phyloP scores from a whole-genome alignment of 1,140 invertebrate species.

The Drosophila ogumai region DNA sequence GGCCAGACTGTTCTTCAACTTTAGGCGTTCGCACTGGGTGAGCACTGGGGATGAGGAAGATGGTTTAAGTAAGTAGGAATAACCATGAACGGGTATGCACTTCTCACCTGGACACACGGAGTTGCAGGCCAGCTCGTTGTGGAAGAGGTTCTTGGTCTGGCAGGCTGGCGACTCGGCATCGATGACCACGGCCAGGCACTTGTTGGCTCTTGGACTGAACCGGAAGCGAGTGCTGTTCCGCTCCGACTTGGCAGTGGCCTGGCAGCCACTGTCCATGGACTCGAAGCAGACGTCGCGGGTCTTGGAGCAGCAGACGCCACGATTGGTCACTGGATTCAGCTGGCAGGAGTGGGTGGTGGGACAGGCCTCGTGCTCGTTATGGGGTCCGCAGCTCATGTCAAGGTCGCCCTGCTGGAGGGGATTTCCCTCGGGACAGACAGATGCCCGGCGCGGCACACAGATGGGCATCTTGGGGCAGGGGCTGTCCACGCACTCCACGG shows the following conservation, averaged over 20 bases:
- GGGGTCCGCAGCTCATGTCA: slow-evolving; percentile 90
- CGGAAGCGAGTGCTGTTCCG: slow-evolving; percentile 89
- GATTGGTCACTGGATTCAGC: slow-evolving; percentile 91
- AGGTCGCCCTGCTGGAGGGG: slow-evolving; percentile 87
- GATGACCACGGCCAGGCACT: slow-evolving; percentile 90
- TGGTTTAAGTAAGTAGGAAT: not conserved
- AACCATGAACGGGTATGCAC: too few species aligned
- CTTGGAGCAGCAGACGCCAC: slow-evolving; percentile 93
- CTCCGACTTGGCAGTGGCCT: slow-evolving; percentile 83
- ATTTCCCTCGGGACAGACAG: slow-evolving; percentile 89
- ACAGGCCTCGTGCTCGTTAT: slow-evolving; percentile 88
- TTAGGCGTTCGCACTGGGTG: slow-evolving; percentile 91
- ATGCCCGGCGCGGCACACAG: slow-evolving; percentile 91
- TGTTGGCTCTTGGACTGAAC: slow-evolving; percentile 92
- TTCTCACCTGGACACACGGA: slow-evolving; percentile 91
- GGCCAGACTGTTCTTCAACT: slow-evolving; percentile 90
- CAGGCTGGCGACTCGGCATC: slow-evolving; percentile 87
- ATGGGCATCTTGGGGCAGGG: slow-evolving; percentile 92
- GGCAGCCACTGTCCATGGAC: slow-evolving; percentile 87
- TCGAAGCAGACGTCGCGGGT: slow-evolving; percentile 94
- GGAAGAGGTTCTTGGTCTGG: slow-evolving; percentile 96
- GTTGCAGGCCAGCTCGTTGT: slow-evolving; percentile 92
- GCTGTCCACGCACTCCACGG: slow-evolving; percentile 85
- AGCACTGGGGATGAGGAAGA: slow-evolving; percentile 86
- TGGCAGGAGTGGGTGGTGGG: slow-evolving; percentile 94